Percentiles rank a stretch among this genome's conserved stretches.
These are phyloP conservation scores for Megastigmus dorsalis DNA, from an alignment of 2,888 invertebrate species.

Conservation along the genomic window DNA sequence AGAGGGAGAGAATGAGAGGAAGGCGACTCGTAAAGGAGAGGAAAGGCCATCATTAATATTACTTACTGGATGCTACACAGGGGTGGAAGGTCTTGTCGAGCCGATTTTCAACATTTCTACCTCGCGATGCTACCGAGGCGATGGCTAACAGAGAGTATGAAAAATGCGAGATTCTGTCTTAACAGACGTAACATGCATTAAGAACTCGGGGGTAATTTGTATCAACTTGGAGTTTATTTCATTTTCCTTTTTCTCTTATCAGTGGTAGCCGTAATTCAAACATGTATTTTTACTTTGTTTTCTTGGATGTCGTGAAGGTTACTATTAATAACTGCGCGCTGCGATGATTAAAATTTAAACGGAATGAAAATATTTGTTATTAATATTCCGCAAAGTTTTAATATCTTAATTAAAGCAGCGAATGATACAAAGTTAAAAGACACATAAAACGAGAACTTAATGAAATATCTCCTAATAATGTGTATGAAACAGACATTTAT, in stretches of 20 bases:
- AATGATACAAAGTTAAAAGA: too few relatives aligned
- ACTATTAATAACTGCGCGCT: too few relatives aligned
- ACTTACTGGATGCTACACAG: conserved; percentile 67
- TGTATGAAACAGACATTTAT: too few relatives aligned
- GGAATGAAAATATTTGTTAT: too few relatives aligned
- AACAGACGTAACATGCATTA: conserved; percentile 29
- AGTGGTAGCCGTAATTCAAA: too few relatives aligned
- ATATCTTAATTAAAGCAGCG: too few relatives aligned
- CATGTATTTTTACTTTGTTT: background rate
- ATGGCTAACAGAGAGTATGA: conserved; percentile 10
- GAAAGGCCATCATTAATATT: conserved; percentile 71
- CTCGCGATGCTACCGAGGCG: background rate
- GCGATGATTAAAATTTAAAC: too few relatives aligned
- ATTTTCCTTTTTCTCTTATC: background rate
- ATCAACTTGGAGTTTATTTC: conserved; percentile 43
- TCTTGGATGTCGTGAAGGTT: too few relatives aligned
- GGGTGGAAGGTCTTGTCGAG: conserved; percentile 38
- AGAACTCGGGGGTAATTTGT: conserved; percentile 33
- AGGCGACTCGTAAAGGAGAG: conserved; percentile 40
- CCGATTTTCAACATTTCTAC: conserved; percentile 54
- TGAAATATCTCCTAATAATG: too few relatives aligned
- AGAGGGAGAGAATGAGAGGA: conserved; percentile 9
- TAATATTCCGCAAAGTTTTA: too few relatives aligned
- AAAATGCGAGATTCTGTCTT: conserved; percentile 40
- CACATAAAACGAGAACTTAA: too few relatives aligned